These are phyloP conservation scores for Muscidifurax raptorellus DNA, from an alignment of 1,140 invertebrate species.

Conservation along the genomic window DNA sequence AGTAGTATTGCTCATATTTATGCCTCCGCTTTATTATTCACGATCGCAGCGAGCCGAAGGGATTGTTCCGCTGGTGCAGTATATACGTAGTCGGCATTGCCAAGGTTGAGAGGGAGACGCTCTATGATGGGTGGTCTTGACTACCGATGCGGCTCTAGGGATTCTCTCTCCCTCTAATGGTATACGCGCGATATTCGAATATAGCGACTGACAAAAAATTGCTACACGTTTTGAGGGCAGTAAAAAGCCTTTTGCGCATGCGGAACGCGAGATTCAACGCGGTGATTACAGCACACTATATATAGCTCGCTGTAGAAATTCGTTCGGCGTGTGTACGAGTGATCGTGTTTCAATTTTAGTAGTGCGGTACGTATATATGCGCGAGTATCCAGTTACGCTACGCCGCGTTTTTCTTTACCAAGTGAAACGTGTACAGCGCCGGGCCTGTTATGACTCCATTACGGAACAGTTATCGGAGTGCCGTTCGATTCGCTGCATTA, in stretches of 20 bases:
- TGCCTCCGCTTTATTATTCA: constrained; percentile 25
- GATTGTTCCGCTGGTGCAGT: not conserved
- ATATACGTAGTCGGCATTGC: not conserved
- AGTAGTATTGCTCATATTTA: constrained; percentile 24
- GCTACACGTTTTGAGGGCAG: no score
- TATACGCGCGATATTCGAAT: no score
- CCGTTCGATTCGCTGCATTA: not conserved
- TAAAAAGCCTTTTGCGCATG: no score
- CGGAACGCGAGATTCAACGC: no score
- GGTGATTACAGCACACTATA: no score
- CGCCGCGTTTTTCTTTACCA: not conserved
- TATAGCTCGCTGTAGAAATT: no score
- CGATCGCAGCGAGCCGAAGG: not conserved
- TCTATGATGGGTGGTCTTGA: not conserved
- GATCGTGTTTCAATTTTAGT: not conserved
- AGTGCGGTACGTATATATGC: not conserved
- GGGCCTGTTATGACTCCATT: not conserved
- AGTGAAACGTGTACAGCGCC: not conserved
- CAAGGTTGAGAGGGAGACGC: not conserved
- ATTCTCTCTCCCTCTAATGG: no score
- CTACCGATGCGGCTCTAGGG: no score
- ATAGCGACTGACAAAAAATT: no score
- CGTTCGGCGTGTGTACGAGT: not conserved
- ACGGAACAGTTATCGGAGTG: not conserved
- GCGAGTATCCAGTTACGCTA: not conserved